Conservation (phyloP, 2,113 vertebrate genomes). For the Lethenteron reissneri region DNA sequence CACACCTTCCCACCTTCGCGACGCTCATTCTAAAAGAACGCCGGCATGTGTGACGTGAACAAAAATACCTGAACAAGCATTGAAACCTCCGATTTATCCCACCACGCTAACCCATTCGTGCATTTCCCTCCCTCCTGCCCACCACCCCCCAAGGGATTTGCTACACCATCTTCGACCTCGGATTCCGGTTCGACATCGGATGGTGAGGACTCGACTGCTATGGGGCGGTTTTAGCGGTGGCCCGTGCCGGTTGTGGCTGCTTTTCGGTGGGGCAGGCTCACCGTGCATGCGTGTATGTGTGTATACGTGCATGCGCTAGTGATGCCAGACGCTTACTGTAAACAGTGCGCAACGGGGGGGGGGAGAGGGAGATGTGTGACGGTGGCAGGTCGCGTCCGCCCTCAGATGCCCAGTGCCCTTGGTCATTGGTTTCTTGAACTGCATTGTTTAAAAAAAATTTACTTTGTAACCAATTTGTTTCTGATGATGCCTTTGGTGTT, state of each 20-base stretch:
- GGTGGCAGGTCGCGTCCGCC: not conserved
- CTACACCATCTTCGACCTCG: constrained; percentile 94
- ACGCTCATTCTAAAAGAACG: no score
- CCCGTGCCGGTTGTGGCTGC: not conserved
- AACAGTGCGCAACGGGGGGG: not conserved
- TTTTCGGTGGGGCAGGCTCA: not conserved
- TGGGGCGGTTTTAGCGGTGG: not conserved
- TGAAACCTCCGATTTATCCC: not conserved
- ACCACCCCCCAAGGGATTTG: constrained; percentile 34
- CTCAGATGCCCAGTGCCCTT: no score
- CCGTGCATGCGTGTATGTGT: not conserved
- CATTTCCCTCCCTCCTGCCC: not conserved
- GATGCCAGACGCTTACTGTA: not conserved
- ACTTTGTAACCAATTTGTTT: no score
- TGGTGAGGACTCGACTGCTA: constrained; percentile 35
- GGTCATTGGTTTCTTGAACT: no score
- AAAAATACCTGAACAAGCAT: not conserved
- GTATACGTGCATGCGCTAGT: constrained; percentile 6
- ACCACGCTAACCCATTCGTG: not conserved
- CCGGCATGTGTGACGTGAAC: no score
- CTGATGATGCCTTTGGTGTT: no score
- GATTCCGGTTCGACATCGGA: constrained; percentile 88
- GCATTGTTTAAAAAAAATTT: no score
- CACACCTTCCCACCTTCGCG: not conserved
- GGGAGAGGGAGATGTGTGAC: not conserved